A percentile compares a stretch with the other conserved stretches of the same genome.
These are phyloP conservation scores for Nothocercus nigrocapillus DNA, from an alignment of 2,113 vertebrate species.

Conservation along the genomic window DNA sequence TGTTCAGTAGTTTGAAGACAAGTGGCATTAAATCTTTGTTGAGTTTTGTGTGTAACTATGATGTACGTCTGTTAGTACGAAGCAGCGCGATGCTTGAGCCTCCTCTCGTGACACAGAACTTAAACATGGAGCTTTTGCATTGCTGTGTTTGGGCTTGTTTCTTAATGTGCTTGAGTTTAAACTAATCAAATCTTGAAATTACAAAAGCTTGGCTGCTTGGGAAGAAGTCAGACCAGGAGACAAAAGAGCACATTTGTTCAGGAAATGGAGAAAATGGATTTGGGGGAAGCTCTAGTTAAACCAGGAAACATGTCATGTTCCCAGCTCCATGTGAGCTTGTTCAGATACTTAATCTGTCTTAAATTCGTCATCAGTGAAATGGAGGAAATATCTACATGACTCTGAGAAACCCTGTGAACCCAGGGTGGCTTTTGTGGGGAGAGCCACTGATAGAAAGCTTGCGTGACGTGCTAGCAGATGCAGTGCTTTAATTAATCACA, in stretches of 20 bases:
- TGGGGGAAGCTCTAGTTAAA: not conserved
- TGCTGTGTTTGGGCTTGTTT: not conserved
- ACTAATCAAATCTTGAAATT: not conserved
- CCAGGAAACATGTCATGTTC: not conserved
- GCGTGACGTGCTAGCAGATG: not conserved
- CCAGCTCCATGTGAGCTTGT: not conserved
- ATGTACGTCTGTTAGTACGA: not conserved
- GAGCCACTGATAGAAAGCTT: not conserved
- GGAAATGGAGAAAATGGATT: not conserved
- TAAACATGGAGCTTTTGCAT: not conserved
- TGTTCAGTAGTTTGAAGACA: not conserved
- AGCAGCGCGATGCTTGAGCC: not conserved
- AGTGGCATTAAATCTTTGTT: not conserved
- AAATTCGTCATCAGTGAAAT: not conserved
- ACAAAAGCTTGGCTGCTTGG: not conserved
- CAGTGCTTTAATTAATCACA: not conserved
- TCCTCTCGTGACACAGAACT: not conserved
- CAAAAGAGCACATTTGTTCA: not conserved
- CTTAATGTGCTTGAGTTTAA: not conserved
- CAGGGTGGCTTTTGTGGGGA: not conserved
- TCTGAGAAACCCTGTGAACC: not conserved
- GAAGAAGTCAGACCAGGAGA: not conserved
- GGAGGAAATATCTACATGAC: not conserved
- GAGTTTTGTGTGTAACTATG: not conserved
- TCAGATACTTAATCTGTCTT: not conserved